phyloP scores from a whole-genome alignment of 2,113 vertebrate genomes.

The Pterophyllum scalare region DNA sequence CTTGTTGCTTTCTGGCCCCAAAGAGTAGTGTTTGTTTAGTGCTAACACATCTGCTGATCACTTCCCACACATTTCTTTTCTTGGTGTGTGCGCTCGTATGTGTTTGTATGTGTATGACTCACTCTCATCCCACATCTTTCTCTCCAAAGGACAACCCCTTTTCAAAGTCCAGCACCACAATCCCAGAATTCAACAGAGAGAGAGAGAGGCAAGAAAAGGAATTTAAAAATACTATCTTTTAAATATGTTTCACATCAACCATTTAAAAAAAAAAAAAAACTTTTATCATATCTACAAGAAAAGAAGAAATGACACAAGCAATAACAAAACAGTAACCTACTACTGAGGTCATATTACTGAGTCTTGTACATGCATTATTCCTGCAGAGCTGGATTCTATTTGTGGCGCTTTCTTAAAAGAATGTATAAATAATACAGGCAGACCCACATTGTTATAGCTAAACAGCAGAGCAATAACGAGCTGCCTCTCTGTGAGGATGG shows the following conservation, averaged over 20 bases:
- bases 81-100: constrained; percentile 5
- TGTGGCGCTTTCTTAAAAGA: constrained; percentile 8
- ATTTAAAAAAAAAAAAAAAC: too few relatives aligned
- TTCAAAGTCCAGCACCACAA: constrained; percentile 32
- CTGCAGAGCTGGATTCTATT: neutral
- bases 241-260: too few relatives aligned
- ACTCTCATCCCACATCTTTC: constrained; percentile 60
- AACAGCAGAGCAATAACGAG: constrained; percentile 1
- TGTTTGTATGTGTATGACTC: constrained; percentile 53
- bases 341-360: neutral
- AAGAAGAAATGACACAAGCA: neutral
- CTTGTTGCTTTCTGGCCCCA: constrained; percentile 37
- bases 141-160: constrained; percentile 39
- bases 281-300: neutral
- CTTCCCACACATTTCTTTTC: constrained; percentile 67
- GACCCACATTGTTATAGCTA: neutral
- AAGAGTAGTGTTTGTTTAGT: constrained; percentile 39
- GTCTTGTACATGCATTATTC: neutral
- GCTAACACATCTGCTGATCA: constrained; percentile 36
- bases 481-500: neutral
- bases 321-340: neutral
- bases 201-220: neutral
- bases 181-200: constrained; percentile 22
- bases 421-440: neutral
- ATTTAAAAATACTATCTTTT: neutral